Base-by-base conservation (phyloP, 2,888 invertebrate genomes). In the Idaea dimidiata region DNA sequence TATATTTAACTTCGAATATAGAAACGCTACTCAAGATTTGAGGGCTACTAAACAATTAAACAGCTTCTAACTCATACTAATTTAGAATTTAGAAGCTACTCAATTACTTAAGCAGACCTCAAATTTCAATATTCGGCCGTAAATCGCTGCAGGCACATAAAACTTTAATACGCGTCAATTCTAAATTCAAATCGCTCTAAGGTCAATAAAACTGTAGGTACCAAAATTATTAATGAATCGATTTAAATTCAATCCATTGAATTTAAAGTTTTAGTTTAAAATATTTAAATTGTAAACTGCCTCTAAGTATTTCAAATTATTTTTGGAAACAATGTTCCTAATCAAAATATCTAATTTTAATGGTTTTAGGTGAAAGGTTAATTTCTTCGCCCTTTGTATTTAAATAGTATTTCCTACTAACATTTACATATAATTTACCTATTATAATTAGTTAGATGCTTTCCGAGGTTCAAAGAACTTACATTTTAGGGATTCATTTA, bases 251-350 rank as follows among this genome's bases (percentile, higher is more conserved):
- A 43, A 8, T 43, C 10, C 43, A 43, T 43, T 43, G 43, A 5
- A 43, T 43, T 43, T 43, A 43, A 43, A 43, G 6, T 43, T 43
- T 43, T 43, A 43, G 10, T 43, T 43, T 43, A 43, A 43, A 43
- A 8, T 43, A 43, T 43, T 43, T 43, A 43, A 43, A 43, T 43
- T 43, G 43, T 43, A 43, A 43, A 10, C 43, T 43, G 43, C 24
- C 24, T 24, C 1, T 24, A 24, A 24, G 24, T 24, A 24, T 24
- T 24, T 43, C 14, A 43, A 43, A 43, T 43, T 43, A 43, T 43
- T 43, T 43, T 43, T 43, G 43, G 43, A 43, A 43, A 43, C 43
- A 43, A 43, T 43, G 43, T 43, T 43, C 43, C 43, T 43, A 43
- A 43, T 43, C 43, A 43, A 43, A 43, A 43, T 43, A 43, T 43